Conservation (phyloP, 2,113 vertebrate genomes). For the Antechinus stuartii region DNA sequence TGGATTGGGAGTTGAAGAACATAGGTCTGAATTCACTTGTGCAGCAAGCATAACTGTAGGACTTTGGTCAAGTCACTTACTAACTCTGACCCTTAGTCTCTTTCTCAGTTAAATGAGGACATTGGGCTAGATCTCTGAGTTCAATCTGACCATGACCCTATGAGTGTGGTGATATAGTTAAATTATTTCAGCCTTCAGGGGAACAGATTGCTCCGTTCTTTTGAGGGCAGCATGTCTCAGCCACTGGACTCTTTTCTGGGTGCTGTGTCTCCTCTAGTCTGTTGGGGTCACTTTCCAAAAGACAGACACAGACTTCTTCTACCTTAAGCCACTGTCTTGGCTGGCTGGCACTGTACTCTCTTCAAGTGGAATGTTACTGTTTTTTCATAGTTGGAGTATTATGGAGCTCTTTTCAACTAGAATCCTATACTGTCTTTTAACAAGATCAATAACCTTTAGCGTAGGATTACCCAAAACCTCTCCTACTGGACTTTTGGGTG, state of each 20-base stretch:
- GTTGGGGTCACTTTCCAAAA: not conserved
- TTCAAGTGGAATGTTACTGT: not conserved
- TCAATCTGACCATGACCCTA: not conserved
- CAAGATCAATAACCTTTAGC: not conserved
- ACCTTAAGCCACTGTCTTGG: not conserved
- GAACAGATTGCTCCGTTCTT: not conserved
- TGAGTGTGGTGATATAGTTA: not conserved
- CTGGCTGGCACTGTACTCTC: not conserved
- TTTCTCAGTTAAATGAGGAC: slow-evolving; percentile 27
- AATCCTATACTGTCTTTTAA: not conserved
- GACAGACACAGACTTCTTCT: not conserved
- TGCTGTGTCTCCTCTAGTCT: not conserved
- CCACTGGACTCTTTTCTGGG: not conserved
- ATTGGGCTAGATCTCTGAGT: not conserved
- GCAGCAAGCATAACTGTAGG: not conserved
- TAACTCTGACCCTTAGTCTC: not conserved
- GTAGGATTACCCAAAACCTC: not conserved
- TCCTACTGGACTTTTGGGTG: not conserved
- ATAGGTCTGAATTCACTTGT: no score
- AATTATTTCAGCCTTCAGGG: not conserved
- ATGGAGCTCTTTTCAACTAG: not conserved
- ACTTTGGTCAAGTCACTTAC: not conserved
- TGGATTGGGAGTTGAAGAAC: no score
- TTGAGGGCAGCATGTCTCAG: not conserved
- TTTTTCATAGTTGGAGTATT: not conserved